These are phyloP conservation scores for Hyles lineata DNA, from an alignment of 2,888 invertebrate genomes.

Conservation along the genomic window DNA sequence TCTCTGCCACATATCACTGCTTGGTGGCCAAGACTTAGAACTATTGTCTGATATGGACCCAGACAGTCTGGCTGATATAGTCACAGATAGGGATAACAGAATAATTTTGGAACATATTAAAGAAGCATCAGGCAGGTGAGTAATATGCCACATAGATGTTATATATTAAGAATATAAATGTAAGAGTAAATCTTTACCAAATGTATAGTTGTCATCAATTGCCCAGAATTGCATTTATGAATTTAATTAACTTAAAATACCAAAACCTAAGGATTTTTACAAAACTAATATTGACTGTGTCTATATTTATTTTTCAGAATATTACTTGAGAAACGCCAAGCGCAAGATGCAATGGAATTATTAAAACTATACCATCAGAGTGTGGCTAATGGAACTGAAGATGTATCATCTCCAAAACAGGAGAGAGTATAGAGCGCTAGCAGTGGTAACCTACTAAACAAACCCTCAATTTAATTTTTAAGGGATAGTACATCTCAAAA, in stretches of 20 bases:
- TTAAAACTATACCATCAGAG: constrained; percentile 89
- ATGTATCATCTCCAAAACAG: constrained; percentile 77
- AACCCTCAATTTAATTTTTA: constrained; percentile 73
- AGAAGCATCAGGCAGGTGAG: constrained; percentile 91
- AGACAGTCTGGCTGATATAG: constrained; percentile 93
- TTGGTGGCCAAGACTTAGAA: constrained; percentile 93
- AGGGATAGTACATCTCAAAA: constrained; percentile 79
- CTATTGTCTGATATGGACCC: constrained; percentile 95
- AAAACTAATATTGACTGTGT: not conserved
- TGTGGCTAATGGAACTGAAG: constrained; percentile 80
- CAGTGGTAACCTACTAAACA: constrained; percentile 53
- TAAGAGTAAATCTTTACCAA: no score
- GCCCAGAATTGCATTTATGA: no score
- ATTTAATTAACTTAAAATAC: not conserved
- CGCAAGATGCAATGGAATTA: constrained; percentile 94
- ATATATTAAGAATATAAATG: not conserved
- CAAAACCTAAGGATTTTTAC: not conserved
- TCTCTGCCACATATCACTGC: constrained; percentile 92
- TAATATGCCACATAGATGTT: constrained; percentile 29
- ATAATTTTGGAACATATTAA: constrained; percentile 92
- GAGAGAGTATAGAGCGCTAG: constrained; percentile 68
- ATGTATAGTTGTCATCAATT: no score
- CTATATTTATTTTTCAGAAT: constrained; percentile 76
- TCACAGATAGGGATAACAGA: constrained; percentile 89
- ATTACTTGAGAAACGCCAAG: constrained; percentile 92